phyloP scores from a whole-genome alignment of 2,888 invertebrate genomes.

The Drosophila cracens region DNA sequence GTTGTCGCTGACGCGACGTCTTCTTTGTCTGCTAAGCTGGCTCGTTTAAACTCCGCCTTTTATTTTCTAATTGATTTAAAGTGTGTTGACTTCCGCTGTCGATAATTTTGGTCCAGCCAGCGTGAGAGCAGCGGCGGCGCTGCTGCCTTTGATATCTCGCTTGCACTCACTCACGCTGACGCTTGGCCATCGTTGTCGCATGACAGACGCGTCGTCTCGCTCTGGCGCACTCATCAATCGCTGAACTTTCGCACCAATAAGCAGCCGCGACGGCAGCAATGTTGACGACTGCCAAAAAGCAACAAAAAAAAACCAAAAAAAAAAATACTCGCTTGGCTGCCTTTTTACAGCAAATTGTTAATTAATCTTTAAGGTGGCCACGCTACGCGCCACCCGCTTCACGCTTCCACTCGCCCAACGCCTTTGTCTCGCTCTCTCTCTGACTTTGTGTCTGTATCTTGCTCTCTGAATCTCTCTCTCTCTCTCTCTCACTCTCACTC shows the following conservation, averaged over 20 bases:
- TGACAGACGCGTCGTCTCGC: constrained; percentile 66
- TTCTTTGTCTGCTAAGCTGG: constrained; percentile 65
- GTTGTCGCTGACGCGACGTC: constrained; percentile 32
- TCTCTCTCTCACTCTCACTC: constrained; percentile 9
- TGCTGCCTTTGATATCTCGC: constrained; percentile 22
- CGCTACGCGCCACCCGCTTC: neutral
- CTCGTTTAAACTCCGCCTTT: constrained; percentile 82
- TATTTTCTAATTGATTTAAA: constrained; percentile 83
- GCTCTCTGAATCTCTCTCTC: constrained; percentile 22
- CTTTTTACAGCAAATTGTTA: constrained; percentile 78
- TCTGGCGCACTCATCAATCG: constrained; percentile 60
- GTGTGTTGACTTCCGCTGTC: constrained; percentile 83
- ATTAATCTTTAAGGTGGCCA: constrained; percentile 77
- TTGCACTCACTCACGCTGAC: constrained; percentile 15
- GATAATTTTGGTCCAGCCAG: constrained; percentile 79
- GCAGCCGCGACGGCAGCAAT: constrained; percentile 56
- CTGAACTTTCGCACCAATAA: constrained; percentile 76
- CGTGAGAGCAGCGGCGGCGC: constrained; percentile 35
- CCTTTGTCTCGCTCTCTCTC: constrained; percentile 21
- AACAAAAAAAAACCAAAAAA: constrained; percentile 17
- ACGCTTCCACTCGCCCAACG: neutral
- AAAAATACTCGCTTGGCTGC: constrained; percentile 40
- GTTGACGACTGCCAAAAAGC: constrained; percentile 68
- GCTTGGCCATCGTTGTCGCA: constrained; percentile 14
- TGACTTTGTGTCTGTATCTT: neutral